Conservation (phyloP, 2,797 vertebrate genomes). For the Cossypha caffra region DNA sequence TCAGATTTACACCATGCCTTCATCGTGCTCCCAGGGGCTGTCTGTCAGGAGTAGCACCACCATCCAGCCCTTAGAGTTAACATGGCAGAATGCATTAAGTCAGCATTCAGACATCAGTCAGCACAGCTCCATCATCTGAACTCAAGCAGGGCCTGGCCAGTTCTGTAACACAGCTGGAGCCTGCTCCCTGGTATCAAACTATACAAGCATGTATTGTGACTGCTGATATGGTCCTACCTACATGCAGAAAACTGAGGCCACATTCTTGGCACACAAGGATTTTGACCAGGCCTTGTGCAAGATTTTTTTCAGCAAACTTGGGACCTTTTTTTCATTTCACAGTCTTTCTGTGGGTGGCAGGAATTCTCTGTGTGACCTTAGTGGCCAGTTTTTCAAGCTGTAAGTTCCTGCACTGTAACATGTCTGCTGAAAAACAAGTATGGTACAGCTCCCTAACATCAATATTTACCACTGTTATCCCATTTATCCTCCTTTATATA, state of each 20-base stretch:
- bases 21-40: neutral
- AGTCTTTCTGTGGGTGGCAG: neutral
- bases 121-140: neutral
- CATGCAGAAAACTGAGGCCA: neutral
- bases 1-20: neutral
- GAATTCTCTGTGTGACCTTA: neutral
- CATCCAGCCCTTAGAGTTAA: neutral
- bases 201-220: neutral
- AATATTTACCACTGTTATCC: slow-evolving; percentile 19
- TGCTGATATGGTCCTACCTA: neutral
- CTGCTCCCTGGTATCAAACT: neutral
- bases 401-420: neutral
- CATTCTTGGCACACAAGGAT: neutral
- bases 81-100: neutral
- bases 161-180: neutral
- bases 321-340: neutral
- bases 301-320: slow-evolving; percentile 13
- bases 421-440: slow-evolving; percentile 13
- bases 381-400: neutral
- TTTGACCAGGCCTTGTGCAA: neutral
- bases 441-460: neutral
- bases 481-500: slow-evolving; percentile 15
- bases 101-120: neutral
- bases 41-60: neutral
- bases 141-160: neutral